Conservation (phyloP, 2,113 vertebrate species). For the Gymnobelideus leadbeateri region DNA sequence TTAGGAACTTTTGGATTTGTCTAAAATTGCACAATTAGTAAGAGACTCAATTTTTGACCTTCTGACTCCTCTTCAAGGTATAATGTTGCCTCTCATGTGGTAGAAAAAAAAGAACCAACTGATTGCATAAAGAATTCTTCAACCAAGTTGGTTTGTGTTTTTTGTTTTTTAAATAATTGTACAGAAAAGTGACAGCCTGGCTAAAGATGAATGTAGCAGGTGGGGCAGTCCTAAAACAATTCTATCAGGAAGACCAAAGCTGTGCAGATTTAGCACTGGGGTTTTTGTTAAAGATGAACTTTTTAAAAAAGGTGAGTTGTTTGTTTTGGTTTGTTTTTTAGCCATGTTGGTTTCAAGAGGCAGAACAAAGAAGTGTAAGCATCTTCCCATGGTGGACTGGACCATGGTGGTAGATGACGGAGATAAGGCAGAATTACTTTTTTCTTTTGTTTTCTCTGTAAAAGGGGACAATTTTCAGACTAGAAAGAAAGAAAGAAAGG, state of each 20-base stretch:
- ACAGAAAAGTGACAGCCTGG: neutral
- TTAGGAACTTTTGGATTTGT: neutral
- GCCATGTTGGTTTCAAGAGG: neutral
- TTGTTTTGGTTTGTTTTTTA: neutral
- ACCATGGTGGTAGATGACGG: neutral
- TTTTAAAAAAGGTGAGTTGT: neutral
- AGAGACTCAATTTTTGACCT: neutral
- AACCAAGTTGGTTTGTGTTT: neutral
- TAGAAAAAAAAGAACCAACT: neutral
- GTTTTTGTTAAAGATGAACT: neutral
- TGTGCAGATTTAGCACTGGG: neutral
- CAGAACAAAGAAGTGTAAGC: neutral
- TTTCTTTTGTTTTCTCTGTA: neutral
- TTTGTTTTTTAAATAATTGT: neutral
- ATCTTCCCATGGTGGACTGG: neutral
- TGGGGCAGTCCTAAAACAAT: neutral
- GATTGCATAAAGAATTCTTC: neutral
- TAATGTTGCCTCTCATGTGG: neutral
- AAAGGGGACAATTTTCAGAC: neutral
- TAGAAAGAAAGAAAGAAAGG: neutral
- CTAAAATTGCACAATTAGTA: neutral
- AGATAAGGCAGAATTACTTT: neutral
- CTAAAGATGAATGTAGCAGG: neutral
- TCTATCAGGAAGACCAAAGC: neutral
- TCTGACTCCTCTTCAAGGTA: neutral